Evolutionary conservation across 2,797 vertebrate species (phyloP), one percentile per base, ranked within the genome.

Genomic region (Phrynocephalus guinanensis): DNA sequence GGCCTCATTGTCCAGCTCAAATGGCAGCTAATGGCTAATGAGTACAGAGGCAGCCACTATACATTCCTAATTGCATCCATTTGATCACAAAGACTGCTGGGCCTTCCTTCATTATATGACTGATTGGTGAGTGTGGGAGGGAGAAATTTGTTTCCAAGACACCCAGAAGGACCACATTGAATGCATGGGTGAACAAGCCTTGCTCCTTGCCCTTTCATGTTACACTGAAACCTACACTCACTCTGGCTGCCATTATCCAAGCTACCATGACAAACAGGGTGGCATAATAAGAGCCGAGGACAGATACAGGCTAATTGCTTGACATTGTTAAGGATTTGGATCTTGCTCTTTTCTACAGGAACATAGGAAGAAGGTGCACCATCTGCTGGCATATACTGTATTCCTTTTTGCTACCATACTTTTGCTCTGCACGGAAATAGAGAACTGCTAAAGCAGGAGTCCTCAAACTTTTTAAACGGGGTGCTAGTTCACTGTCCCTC

Each of bases 11-110:
- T 91, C 90, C 90, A 1, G 66, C 91, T 93, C 88, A 91, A 93
- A 70, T 1, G 90, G 92, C 94, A 94, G 93, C 92, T 93, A 93
- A 93, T 94, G 93, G 93, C 92, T 94, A 94, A 95, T 94, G 91
- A 95, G 91, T 87, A 91, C 91, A 94, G 87, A 90, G 87, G 93
- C 90, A 52, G 50, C 92, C 92, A 91, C 89, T 90, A 91, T 1
- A 92, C 92, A 88, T 91, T 10, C 84, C 24, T 92, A 95, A 95
- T 93, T 93, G 91, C 92, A 73, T 67, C 82, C 33, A 92, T 95
- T 95, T 93, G 93, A 92, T 48, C 1, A 80, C 82, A 3, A 88
- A 84, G 92, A 90, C 92, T 90, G 93, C 88, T 91, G 15, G 11
- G 85, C 91, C 93, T 93, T 88, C 92, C 88, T 93, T 90, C 91